Percentiles rank a stretch among this genome's conserved stretches.
Conservation (phyloP, 2,113 vertebrate species). For the Mystacornis crossleyi region DNA sequence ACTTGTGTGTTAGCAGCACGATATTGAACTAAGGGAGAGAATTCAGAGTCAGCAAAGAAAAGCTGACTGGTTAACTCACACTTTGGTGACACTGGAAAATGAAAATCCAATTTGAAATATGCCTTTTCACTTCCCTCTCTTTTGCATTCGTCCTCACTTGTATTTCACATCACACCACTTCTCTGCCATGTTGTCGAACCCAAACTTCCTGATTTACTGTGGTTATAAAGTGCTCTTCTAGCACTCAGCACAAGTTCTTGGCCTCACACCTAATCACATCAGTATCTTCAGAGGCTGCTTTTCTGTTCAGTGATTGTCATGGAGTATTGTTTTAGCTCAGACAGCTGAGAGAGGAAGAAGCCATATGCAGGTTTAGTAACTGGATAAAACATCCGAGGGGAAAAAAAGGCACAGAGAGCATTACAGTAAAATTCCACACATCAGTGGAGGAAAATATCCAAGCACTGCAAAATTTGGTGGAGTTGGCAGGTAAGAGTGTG, state of each 20-base stretch:
- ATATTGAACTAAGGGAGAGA: background rate
- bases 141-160: background rate
- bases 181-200: background rate
- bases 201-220: background rate
- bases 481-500: background rate
- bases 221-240: background rate
- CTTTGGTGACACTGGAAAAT: background rate
- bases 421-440: conserved; percentile 7
- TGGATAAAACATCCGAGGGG: background rate
- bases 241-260: background rate
- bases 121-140: background rate
- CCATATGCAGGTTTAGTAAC: background rate
- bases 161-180: background rate
- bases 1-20: background rate
- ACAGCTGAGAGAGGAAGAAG: background rate
- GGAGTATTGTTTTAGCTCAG: background rate
- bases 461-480: background rate
- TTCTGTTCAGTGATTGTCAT: background rate
- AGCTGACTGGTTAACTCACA: background rate
- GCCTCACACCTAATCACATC: background rate
- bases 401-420: background rate
- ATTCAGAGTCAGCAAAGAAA: background rate
- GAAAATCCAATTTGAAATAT: background rate
- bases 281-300: background rate
- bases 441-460: conserved; percentile 4